Percentiles rank a stretch among this genome's conserved stretches.
Evolutionary conservation across 2,888 invertebrate species (phyloP).

Genomic region (Xylota segnis): DNA sequence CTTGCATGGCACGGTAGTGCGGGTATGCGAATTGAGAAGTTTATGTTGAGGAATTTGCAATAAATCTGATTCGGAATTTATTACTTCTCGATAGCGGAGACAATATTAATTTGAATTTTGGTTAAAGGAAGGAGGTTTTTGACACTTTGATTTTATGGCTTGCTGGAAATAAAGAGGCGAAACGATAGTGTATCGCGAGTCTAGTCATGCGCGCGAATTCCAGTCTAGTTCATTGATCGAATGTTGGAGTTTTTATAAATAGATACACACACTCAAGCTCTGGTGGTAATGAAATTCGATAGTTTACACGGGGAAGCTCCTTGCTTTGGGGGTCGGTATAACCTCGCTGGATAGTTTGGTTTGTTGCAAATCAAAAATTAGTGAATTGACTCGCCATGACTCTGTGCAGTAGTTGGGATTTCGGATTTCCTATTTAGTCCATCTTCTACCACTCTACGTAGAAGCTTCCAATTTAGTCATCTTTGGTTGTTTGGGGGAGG

Average conservation of each 20-base stretch:
- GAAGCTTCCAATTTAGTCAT: no score
- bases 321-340: no score
- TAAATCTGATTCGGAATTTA: constrained; percentile 68
- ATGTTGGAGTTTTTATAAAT: not conserved
- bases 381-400: no score
- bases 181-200: not conserved
- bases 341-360: no score
- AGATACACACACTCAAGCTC: not conserved
- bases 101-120: constrained; percentile 65
- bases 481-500: no score
- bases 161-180: not conserved
- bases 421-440: no score
- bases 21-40: constrained; percentile 15
- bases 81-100: constrained; percentile 47
- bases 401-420: no score
- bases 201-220: constrained; percentile 1
- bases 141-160: constrained; percentile 14
- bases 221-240: not conserved
- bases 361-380: no score
- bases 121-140: constrained; percentile 60
- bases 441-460: no score
- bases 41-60: constrained; percentile 69
- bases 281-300: no score
- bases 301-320: no score
- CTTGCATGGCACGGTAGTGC: not conserved